A percentile compares a stretch with the other conserved stretches of the same genome.
Evolutionary conservation across 2,797 vertebrate species (phyloP).

Genomic region (Myoxocephalus aenaeus): DNA sequence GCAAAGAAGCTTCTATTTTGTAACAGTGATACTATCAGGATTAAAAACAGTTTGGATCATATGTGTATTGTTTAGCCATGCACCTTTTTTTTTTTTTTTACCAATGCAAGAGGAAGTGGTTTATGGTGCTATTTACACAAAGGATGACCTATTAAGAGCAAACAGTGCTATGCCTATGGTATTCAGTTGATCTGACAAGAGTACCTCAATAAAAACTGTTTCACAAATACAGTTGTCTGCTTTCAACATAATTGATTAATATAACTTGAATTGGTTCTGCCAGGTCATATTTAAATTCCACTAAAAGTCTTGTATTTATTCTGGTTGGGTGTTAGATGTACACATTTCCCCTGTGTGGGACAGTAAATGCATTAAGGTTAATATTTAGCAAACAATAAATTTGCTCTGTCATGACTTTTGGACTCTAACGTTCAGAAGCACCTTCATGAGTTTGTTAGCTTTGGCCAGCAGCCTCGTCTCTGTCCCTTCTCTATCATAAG

Average conservation of each 20-base stretch:
- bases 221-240: neutral
- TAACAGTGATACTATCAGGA: no score
- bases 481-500: neutral
- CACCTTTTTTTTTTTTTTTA: neutral
- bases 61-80: neutral
- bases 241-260: neutral
- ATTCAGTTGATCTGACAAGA: neutral
- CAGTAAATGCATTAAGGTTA: conserved; percentile 1
- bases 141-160: neutral
- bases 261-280: neutral
- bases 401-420: neutral
- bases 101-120: conserved; percentile 5
- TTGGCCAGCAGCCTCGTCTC: neutral
- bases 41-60: neutral
- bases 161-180: neutral
- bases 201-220: neutral
- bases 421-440: neutral
- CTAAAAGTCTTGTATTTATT: neutral
- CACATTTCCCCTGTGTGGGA: neutral
- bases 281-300: neutral
- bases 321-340: neutral
- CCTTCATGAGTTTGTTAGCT: conserved; percentile 9
- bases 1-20: neutral
- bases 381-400: neutral
- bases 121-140: neutral